These are phyloP conservation scores for Athrips mouffetella DNA, from an alignment of 2,888 invertebrate genomes.

Conservation along the genomic window DNA sequence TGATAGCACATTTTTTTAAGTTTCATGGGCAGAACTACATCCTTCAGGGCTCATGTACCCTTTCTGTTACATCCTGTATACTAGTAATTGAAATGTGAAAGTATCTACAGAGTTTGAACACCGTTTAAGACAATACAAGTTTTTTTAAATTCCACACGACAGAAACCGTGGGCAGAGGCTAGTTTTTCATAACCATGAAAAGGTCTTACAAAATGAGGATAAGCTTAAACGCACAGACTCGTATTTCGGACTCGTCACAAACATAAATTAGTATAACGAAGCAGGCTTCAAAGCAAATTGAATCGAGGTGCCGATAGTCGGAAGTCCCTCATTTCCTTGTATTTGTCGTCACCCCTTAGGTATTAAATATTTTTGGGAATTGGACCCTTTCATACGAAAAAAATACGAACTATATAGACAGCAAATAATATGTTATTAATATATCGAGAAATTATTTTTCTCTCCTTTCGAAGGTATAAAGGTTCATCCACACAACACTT, in stretches of 20 bases:
- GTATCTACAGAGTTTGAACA: too few species aligned
- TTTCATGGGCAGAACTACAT: too few species aligned
- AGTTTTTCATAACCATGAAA: constrained; percentile 12
- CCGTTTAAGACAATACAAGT: too few species aligned
- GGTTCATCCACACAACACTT: too few species aligned
- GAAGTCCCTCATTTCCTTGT: constrained; percentile 72
- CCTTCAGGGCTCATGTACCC: too few species aligned
- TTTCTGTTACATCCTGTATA: too few species aligned
- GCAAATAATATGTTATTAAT: too few species aligned
- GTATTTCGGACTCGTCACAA: constrained; percentile 12
- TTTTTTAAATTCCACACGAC: constrained; percentile 2
- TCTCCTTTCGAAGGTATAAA: too few species aligned
- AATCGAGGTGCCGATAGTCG: constrained; percentile 65
- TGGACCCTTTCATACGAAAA: neutral
- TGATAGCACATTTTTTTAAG: too few species aligned
- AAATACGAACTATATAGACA: too few species aligned
- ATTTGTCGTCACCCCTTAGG: constrained; percentile 60
- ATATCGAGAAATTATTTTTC: too few species aligned
- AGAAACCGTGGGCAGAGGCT: neutral
- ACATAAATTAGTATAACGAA: constrained; percentile 40
- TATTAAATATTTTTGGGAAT: constrained; percentile 37
- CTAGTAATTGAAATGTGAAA: too few species aligned
- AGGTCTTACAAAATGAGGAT: constrained; percentile 13
- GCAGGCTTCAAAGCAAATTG: constrained; percentile 58
- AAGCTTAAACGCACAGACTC: constrained; percentile 2